Base-by-base conservation (phyloP, 1,140 invertebrate species). In the Drosophila sproati region DNA sequence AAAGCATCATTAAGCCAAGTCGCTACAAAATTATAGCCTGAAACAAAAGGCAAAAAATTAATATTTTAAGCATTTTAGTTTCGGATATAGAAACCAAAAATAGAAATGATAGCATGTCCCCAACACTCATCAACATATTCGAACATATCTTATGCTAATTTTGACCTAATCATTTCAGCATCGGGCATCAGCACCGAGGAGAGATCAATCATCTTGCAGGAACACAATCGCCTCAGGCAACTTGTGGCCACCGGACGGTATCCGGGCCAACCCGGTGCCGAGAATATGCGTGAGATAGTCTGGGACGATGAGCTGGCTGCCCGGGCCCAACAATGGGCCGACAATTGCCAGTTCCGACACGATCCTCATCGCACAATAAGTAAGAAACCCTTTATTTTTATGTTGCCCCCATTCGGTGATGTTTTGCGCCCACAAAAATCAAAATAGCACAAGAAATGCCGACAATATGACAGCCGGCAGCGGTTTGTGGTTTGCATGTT, bases 261-360 rank as follows among this genome's bases (percentile, higher is more conserved):
- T 82, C 94, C 94, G 61, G 95, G 95, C 31, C 96, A 97, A 80
- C 95, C 96, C 31, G 95, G 95, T 35, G 95, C 96, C 2, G 95
- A 96, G 77, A 97, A 97, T 93, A 96, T 96, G 95, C 95, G 95
- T 93, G 96, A 97, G 93, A 95, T 98, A 95, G 96, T 95, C 80
- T 98, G 97, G 97, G 97, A 98, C 90, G 96, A 98, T 51, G 96
- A 98, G 91, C 93, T 98, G 67, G 97, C 97, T 8, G 92, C 93
- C 3, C 94, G 95, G 48, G 97, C 97, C 5, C 97, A 98, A 89
- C 94, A 95, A 80, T 98, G 97, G 96, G 95, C 97, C 0, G 95
- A 96, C 71, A 95, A 95, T 54, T 98, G 97, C 88, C 94, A 94
- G 37, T 95, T 96, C 50, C 94, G 94, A 6, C 97, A 98, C 85